Evolutionary conservation across 2,888 invertebrate genomes (phyloP).

Genomic region (Tetragnatha montana): DNA sequence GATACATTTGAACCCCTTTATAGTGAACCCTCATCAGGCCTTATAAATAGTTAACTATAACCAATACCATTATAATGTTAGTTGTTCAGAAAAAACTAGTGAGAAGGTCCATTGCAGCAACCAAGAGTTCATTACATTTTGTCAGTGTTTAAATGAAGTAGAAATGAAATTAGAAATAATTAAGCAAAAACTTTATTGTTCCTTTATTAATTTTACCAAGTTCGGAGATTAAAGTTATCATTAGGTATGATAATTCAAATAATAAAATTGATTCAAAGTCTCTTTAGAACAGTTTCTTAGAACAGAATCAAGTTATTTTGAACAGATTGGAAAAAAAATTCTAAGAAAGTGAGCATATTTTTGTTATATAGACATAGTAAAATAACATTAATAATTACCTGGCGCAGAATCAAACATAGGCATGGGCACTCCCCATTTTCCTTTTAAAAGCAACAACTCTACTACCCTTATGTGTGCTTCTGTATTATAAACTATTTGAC

Average conservation of each 20-base stretch:
- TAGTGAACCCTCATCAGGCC: too few relatives aligned
- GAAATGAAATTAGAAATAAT: too few relatives aligned
- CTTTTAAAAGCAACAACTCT: conserved; percentile 82
- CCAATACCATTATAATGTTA: too few relatives aligned
- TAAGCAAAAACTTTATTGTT: neutral
- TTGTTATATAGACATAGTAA: neutral
- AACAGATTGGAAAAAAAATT: neutral
- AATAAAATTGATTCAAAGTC: neutral
- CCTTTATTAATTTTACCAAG: neutral
- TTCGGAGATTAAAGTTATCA: neutral
- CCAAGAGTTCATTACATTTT: too few relatives aligned
- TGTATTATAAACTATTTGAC: conserved; percentile 85
- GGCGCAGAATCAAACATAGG: conserved; percentile 83
- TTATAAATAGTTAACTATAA: too few relatives aligned
- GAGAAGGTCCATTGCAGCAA: too few relatives aligned
- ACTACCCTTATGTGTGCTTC: conserved; percentile 84
- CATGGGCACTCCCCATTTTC: conserved; percentile 83
- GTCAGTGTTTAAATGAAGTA: too few relatives aligned
- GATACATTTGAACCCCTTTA: too few relatives aligned
- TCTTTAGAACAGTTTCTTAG: too few relatives aligned
- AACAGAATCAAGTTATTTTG: neutral
- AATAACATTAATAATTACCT: conserved; percentile 33
- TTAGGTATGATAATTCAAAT: neutral
- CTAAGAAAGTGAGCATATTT: neutral
- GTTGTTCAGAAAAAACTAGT: too few relatives aligned